These are phyloP conservation scores for Zosterops borbonicus DNA, from an alignment of 2,113 vertebrate genomes.

Conservation along the genomic window DNA sequence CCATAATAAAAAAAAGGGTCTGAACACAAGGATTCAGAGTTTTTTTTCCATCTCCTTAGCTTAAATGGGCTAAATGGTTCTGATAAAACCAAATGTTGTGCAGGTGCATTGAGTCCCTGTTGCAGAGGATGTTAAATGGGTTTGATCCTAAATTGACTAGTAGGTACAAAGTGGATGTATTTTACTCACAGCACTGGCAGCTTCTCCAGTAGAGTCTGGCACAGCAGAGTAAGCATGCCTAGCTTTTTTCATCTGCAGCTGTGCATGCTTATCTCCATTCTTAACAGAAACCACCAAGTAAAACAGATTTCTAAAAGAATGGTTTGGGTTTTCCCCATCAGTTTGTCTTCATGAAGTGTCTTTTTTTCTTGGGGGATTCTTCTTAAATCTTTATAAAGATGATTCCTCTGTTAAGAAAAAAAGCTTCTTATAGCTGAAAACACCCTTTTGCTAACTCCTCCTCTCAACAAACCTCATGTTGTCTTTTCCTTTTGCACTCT, in stretches of 20 bases:
- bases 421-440: background rate
- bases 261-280: conserved; percentile 37
- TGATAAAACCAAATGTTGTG: conserved; percentile 27
- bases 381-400: background rate
- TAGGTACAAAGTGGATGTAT: conserved; percentile 32
- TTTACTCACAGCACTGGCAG: conserved; percentile 31
- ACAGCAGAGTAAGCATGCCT: background rate
- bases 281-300: background rate
- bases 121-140: background rate
- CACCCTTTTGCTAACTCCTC: background rate
- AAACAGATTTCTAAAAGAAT: background rate
- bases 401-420: background rate
- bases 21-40: background rate
- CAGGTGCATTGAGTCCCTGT: conserved; percentile 10
- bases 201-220: conserved; percentile 24
- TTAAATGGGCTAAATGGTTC: background rate
- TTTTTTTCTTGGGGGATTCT: background rate
- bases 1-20: background rate
- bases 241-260: conserved; percentile 36
- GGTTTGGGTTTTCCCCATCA: background rate
- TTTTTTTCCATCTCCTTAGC: background rate
- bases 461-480: background rate
- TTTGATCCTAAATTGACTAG: conserved; percentile 50
- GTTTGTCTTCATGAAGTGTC: background rate
- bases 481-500: background rate